These are phyloP conservation scores for Halictus rubicundus DNA, from an alignment of 1,140 invertebrate genomes.

Conservation along the genomic window DNA sequence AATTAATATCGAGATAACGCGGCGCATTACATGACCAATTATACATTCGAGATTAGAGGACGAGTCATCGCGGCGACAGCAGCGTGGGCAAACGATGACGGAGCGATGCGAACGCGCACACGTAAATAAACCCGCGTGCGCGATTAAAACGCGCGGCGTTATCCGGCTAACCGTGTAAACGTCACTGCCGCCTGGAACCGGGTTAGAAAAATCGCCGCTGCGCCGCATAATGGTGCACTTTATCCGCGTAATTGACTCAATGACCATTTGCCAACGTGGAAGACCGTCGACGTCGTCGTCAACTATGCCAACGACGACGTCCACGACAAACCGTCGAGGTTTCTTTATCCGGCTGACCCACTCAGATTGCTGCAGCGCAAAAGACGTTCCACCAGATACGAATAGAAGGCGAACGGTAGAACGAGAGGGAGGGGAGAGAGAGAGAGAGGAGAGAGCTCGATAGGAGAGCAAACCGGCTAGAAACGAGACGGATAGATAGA, in stretches of 20 bases:
- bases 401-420: background rate
- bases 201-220: slow-evolving; percentile 77
- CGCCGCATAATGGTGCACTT: slow-evolving; percentile 77
- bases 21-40: background rate
- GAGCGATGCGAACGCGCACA: background rate
- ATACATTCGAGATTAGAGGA: background rate
- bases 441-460: background rate
- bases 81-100: background rate
- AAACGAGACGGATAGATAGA: slow-evolving; percentile 3
- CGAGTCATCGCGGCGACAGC: background rate
- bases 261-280: slow-evolving; percentile 75
- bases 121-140: slow-evolving; percentile 35
- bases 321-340: slow-evolving; percentile 57
- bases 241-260: slow-evolving; percentile 79
- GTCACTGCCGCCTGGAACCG: slow-evolving; percentile 60
- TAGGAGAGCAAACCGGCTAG: background rate
- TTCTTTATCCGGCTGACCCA: slow-evolving; percentile 73
- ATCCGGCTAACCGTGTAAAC: slow-evolving; percentile 58
- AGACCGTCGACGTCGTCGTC: slow-evolving; percentile 53
- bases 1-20: background rate
- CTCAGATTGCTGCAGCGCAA: slow-evolving; percentile 67
- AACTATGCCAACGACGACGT: slow-evolving; percentile 50
- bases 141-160: slow-evolving; percentile 58
- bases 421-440: background rate
- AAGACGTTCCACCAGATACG: slow-evolving; percentile 47